Evolutionary conservation across 2,797 vertebrate genomes (phyloP).

Genomic region (Acipenser oxyrinchus): DNA sequence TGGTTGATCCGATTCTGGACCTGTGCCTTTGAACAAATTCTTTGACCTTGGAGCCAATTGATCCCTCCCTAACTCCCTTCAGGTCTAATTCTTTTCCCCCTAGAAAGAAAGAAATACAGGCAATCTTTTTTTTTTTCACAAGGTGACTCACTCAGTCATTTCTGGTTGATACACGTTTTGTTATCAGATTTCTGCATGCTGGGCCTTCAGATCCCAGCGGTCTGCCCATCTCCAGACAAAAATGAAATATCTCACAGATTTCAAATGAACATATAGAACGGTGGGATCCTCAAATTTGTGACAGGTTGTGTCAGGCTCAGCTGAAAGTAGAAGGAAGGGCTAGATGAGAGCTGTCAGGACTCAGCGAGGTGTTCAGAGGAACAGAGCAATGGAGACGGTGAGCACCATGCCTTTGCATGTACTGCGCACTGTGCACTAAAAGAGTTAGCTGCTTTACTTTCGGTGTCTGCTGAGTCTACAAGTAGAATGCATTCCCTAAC

Average conservation of each 20-base stretch:
- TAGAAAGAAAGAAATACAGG: slow-evolving; percentile 45
- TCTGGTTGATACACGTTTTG: slow-evolving; percentile 47
- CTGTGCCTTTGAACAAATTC: too few relatives aligned
- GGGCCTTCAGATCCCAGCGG: slow-evolving; percentile 23
- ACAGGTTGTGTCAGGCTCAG: neutral
- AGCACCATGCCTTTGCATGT: neutral
- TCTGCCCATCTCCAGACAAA: slow-evolving; percentile 42
- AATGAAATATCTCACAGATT: slow-evolving; percentile 44
- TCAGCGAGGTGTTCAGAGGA: neutral
- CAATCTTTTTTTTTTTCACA: slow-evolving; percentile 54
- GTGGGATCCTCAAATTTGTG: neutral
- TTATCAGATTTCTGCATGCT: slow-evolving; percentile 36
- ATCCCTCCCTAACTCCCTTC: too few relatives aligned
- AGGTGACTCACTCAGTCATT: slow-evolving; percentile 44
- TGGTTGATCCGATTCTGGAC: too few relatives aligned
- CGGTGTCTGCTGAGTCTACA: neutral
- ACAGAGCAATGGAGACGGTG: neutral
- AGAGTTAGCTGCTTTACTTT: neutral
- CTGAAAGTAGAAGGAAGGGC: neutral
- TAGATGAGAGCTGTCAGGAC: neutral
- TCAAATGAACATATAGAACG: slow-evolving; percentile 9
- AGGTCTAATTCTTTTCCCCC: too few relatives aligned
- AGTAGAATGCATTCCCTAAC: neutral
- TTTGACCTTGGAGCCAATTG: too few relatives aligned
- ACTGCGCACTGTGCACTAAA: neutral